These are phyloP conservation scores for Ophioninae sp. DNA, from an alignment of 2,888 invertebrate genomes.

Conservation along the genomic window DNA sequence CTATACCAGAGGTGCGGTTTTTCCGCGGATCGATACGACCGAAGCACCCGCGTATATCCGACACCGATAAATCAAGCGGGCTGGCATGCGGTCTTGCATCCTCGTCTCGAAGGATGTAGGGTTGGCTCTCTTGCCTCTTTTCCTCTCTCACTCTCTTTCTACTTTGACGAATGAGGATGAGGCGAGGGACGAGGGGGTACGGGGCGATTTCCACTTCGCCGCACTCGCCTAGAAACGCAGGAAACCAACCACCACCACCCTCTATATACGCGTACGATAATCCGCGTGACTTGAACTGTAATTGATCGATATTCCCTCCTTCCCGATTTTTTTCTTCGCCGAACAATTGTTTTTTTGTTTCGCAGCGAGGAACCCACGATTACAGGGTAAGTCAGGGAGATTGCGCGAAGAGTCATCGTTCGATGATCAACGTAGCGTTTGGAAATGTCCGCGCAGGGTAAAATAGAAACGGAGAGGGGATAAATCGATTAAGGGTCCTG, in stretches of 20 bases:
- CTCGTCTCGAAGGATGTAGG: constrained; percentile 26
- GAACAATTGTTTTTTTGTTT: constrained; percentile 31
- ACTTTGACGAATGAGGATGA: neutral
- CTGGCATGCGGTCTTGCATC: constrained; percentile 51
- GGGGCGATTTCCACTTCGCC: constrained; percentile 44
- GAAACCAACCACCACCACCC: neutral
- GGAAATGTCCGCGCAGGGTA: neutral
- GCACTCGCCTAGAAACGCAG: neutral
- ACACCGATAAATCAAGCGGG: constrained; percentile 60
- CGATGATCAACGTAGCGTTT: constrained; percentile 35
- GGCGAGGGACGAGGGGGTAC: neutral
- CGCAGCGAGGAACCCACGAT: neutral
- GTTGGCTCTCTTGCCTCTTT: constrained; percentile 9
- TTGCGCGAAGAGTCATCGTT: constrained; percentile 35
- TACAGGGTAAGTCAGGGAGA: constrained; percentile 13
- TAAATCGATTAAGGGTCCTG: neutral
- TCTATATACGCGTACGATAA: neutral
- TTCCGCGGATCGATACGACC: constrained; percentile 64
- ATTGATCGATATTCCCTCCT: neutral
- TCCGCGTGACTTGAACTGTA: constrained; percentile 20
- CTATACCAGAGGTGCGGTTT: constrained; percentile 64
- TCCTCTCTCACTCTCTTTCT: neutral
- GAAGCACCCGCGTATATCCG: constrained; percentile 57
- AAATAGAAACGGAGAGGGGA: neutral
- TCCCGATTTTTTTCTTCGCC: neutral